Base-by-base conservation (phyloP, 2,888 invertebrate genomes). In the Harpagoxenus sublaevis region DNA sequence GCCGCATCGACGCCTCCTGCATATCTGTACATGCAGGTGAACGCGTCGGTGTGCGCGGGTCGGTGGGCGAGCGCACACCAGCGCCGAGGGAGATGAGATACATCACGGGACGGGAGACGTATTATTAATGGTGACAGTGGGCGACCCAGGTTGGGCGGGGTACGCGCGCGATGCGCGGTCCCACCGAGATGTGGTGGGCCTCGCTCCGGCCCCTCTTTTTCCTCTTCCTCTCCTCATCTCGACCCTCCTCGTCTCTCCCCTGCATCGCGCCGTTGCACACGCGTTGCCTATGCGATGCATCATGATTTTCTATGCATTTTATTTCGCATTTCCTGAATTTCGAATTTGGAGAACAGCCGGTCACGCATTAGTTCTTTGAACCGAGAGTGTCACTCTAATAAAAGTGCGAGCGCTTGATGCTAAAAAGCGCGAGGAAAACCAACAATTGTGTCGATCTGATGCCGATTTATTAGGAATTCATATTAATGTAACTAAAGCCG, bases 121-220 rank as follows among this genome's bases (percentile, higher is more conserved):
- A 95, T 95, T 95, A 95, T 95, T 95, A 95, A 95, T 95, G 95
- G 95, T 95, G 95, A 95, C 95, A 95, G 95, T 95, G 94, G 95
- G 94, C 94, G 95, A 95, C 95, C 92, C 93, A 91, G 92, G 93
- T 93, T 94, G 95, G 94, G 94, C 94, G 95, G 94, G 94, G 94
- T 94, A 93, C 91, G 89, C 92, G 93, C 91, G 89, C 92, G 89
- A 91, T 88, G 89, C 86, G 89, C 87, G 90, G 92, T 87, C 88
- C 89, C 91, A 89, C 89, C 90, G 90, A 66, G 66, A 92, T 90
- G 89, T 90, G 91, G 89, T 90, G 91, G 90, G 91, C 89, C 91
- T 83, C 53, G 82, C 86, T 87, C 71, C 42, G 85, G 84, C 74
- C 82, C 86, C 85, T 83, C 87, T 70, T 78, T 84, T 77, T 82